A percentile compares a stretch with the other conserved stretches of the same genome.
These are phyloP conservation scores for Stratiomys singularior DNA, from an alignment of 2,888 invertebrate genomes.

Conservation along the genomic window DNA sequence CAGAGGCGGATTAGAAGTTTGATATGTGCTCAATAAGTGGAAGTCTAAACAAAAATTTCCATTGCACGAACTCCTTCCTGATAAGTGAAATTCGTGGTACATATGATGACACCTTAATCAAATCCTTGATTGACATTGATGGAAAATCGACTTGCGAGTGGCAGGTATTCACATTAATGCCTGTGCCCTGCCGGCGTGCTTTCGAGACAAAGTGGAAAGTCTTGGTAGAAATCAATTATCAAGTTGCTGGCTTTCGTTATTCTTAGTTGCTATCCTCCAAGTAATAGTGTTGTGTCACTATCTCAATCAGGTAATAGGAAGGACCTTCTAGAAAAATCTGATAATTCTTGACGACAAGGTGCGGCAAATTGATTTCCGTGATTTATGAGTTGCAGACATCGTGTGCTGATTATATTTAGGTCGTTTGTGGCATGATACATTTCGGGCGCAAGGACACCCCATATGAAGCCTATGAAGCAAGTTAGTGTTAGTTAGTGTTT, in stretches of 20 bases:
- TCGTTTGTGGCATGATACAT: not conserved
- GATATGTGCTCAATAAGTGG: too few relatives aligned
- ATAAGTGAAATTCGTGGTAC: too few relatives aligned
- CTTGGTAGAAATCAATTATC: constrained; percentile 17
- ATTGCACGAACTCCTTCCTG: too few relatives aligned
- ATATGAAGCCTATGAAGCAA: not conserved
- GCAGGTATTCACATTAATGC: too few relatives aligned
- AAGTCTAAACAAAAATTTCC: too few relatives aligned
- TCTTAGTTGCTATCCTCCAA: not conserved
- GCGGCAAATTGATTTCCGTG: constrained; percentile 46
- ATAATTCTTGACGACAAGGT: constrained; percentile 41
- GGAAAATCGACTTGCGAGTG: too few relatives aligned
- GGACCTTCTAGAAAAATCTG: constrained; percentile 10
- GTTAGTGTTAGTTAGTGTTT: not conserved
- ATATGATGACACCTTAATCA: too few relatives aligned
- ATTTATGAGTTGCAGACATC: constrained; percentile 28
- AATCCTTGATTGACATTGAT: too few relatives aligned
- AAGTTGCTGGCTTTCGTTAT: not conserved
- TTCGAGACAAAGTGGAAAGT: not conserved
- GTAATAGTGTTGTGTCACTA: constrained; percentile 34
- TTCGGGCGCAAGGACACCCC: not conserved
- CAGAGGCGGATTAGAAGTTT: not conserved
- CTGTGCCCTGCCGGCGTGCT: too few relatives aligned
- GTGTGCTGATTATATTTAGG: not conserved
- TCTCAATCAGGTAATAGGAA: constrained; percentile 42